Evolutionary conservation across 2,797 vertebrate species (phyloP).

Genomic region (Catharus ustulatus): DNA sequence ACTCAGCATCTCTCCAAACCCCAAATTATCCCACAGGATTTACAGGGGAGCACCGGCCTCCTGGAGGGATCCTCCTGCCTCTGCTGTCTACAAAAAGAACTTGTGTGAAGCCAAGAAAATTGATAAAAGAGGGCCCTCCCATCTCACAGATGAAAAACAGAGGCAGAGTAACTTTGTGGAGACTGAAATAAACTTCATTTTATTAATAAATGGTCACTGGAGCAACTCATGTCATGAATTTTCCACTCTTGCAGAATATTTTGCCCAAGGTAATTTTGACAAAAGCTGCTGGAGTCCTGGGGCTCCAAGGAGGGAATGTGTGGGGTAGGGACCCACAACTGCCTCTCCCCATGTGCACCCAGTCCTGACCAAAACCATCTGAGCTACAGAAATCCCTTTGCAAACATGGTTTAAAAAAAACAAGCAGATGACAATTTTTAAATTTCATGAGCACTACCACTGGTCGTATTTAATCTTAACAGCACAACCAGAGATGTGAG

Average conservation of each 20-base stretch:
- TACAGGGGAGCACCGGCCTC: fast-evolving
- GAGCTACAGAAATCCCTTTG: background rate
- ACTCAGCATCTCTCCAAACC: background rate
- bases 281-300: fast-evolving
- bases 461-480: background rate
- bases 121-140: background rate
- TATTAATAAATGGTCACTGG: background rate
- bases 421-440: background rate
- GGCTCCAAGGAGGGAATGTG: fast-evolving
- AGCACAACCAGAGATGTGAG: background rate
- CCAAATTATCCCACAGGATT: background rate
- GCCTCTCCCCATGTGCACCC: no score
- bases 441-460: background rate
- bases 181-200: background rate
- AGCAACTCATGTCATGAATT: background rate
- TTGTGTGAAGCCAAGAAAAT: background rate
- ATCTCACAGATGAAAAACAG: background rate
- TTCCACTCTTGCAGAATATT: background rate
- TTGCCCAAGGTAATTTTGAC: background rate
- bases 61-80: background rate
- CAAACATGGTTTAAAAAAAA: background rate
- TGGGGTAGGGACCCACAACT: background rate
- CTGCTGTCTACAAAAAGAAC: background rate
- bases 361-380: background rate
- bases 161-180: background rate